Evolutionary conservation across 23 tunicate genomes (phyloP), one percentile per base, ranked within the genome.

Genomic region (Ciona savignyi): DNA sequence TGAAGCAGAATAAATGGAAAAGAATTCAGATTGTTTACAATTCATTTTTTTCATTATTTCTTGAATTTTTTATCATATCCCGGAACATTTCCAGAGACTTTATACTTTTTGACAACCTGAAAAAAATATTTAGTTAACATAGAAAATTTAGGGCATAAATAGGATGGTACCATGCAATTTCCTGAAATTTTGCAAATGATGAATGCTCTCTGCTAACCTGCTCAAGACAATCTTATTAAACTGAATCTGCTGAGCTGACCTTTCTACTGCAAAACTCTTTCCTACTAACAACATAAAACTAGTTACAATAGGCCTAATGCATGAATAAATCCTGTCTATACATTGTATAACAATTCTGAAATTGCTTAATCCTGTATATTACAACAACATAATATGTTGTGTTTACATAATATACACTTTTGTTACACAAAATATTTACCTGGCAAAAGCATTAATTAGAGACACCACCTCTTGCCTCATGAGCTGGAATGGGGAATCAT

Each of bases 391-490:
- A n/a, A n/a, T n/a, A n/a, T n/a, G n/a, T n/a, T n/a, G n/a, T n/a
- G n/a, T n/a, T n/a, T n/a, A n/a, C n/a, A n/a, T n/a, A n/a, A n/a
- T 63, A 25, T 63, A 63, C 22, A 63, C 4, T 4, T 9, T 4
- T 9, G 15, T 9, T n/a, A 63, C 15, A 22, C 67, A 63, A 4
- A 63, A 63, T 63, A 63, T 32, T 60, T 73, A 90, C 97, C 78
- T 90, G 20, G 97, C 84, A 79, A 90, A 90, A 0, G 81, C 97
- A 65, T 90, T 90, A 19, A 90, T 60, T 24, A 90, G 69, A 1
- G 97, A 83, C 6, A 83, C 89, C 49, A 90, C 81, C 74, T 90
- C 97, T 71, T 90, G 97, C 33, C 97, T 42, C 6, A 63, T 27
- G 4, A 90, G 70, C 20, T 65, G 66, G 68, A 90, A 90, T 4